phyloP scores from a whole-genome alignment of 2,113 vertebrate genomes.

The Lycaon pictus region DNA sequence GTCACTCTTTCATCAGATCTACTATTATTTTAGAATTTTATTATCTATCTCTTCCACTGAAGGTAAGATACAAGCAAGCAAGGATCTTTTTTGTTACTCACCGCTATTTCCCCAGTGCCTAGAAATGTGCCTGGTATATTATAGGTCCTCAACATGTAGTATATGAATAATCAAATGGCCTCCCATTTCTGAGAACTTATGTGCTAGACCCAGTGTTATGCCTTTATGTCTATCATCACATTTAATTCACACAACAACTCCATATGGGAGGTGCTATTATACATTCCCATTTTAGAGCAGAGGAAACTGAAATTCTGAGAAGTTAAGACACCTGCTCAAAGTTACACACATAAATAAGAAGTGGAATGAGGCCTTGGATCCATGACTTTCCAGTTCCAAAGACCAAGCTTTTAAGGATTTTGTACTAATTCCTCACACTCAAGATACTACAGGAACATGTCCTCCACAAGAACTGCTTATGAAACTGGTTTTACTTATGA shows the following conservation, averaged over 20 bases:
- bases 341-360: background rate
- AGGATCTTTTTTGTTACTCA: background rate
- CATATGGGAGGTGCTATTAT: background rate
- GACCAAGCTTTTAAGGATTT: background rate
- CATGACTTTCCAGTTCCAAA: background rate
- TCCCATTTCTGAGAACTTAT: background rate
- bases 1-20: background rate
- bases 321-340: background rate
- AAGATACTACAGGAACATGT: fast-evolving
- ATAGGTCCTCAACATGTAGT: background rate
- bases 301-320: background rate
- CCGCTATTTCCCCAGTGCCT: background rate
- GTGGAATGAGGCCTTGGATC: background rate
- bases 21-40: background rate
- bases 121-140: background rate
- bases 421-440: background rate
- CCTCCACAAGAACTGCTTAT: background rate
- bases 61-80: background rate
- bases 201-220: background rate
- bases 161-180: background rate
- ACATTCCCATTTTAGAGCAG: background rate
- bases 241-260: background rate
- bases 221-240: background rate
- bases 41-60: background rate
- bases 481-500: background rate